Evolutionary conservation across 1,140 invertebrate species (phyloP), one percentile per base, ranked within the genome.

Genomic region (Bilobella aurantiaca): DNA sequence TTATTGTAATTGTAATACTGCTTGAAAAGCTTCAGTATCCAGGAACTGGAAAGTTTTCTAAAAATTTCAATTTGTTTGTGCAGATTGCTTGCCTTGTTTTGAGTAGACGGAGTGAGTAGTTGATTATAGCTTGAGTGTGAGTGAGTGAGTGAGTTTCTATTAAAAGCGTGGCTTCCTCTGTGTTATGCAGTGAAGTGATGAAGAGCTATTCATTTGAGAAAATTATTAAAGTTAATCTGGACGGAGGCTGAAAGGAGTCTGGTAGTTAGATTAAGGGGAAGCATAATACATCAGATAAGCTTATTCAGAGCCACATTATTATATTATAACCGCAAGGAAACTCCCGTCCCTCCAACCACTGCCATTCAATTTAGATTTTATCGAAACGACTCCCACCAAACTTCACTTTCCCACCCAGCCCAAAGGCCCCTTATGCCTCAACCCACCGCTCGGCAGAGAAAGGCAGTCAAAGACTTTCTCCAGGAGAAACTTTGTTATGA

Each of bases 201-300:
- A 62, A 60, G 58, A 66, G 68, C 65, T 69, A 71, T 71, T 66
- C 65, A 70, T 58, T 56, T 71, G 69, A 71, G 69, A 68, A 69
- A 71, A 71, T 71, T 71, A 71, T 71, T 53, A 71, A 71, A 71
- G 66, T 71, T 71, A 71, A 71, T 71, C 69, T 71, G 59, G 65
- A 64, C 63, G 63, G 65, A 66, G 65, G 66, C n/a, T n/a, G 67
- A 71, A 71, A 68, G 68, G 69, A 62, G 62, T 64, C 62, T 68
- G 61, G 68, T 47, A 66, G 66, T 59, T 56, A 59, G 69, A 28
- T 37, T 63, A 25, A 64, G 57, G 65, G 62, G 67, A 65, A 29
- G 58, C 32, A 34, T 34, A 31, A 34, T 59, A 31, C 58, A 34
- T 31, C 29, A 29, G 31, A 31, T 34, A 34, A 59, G 59, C 32